Evolutionary conservation across 2,113 vertebrate species (phyloP).

Genomic region (Bubo scandiacus): DNA sequence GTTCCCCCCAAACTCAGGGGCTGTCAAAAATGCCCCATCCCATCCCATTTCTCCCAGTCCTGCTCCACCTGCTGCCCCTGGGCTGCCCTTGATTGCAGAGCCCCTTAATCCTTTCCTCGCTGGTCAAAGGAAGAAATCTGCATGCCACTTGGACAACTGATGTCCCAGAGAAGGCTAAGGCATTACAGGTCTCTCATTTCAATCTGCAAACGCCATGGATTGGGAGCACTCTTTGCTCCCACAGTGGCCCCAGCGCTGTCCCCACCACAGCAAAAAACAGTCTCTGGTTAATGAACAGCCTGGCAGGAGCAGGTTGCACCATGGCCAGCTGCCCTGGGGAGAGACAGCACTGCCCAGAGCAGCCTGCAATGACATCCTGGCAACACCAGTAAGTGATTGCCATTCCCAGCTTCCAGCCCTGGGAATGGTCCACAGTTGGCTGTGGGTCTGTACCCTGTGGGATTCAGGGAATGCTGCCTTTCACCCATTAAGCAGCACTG

Average conservation of each 20-base stretch:
- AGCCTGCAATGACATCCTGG: not conserved
- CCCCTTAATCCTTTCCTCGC: not conserved
- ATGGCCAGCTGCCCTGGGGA: not conserved
- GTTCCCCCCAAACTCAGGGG: not conserved
- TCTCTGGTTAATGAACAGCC: constrained; percentile 1
- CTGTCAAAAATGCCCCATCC: not conserved
- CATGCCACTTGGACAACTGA: fast-evolving
- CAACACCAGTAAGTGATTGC: not conserved
- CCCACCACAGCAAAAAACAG: not conserved
- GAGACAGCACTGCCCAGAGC: fast-evolving
- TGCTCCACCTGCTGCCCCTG: not conserved
- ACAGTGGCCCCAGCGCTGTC: not conserved
- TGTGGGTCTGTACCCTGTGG: fast-evolving
- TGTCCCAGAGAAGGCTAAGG: not conserved
- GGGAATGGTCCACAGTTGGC: not conserved
- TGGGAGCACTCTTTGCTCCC: fast-evolving
- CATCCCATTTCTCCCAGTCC: not conserved
- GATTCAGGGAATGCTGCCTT: not conserved
- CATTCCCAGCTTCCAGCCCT: not conserved
- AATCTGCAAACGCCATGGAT: fast-evolving
- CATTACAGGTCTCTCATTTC: not conserved
- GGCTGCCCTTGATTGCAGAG: not conserved
- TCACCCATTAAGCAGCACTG: not conserved
- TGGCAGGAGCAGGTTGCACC: not conserved
- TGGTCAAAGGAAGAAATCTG: not conserved